phyloP scores from a whole-genome alignment of 2,888 invertebrate genomes.

The Bedellia somnulentella region DNA sequence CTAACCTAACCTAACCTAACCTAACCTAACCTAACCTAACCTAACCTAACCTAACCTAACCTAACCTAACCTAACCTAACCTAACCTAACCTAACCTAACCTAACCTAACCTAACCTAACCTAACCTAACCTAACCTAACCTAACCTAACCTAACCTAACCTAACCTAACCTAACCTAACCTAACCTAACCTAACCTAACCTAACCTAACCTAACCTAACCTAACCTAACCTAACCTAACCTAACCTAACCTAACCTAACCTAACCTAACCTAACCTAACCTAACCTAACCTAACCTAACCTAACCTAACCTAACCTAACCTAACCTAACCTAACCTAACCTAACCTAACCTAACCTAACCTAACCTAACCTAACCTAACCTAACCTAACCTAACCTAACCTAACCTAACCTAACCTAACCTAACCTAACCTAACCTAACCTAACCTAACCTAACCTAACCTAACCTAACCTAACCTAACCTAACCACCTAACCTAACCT shows the following conservation, averaged over 20 bases:
- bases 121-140: conserved; percentile 12
- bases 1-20: conserved; percentile 9
- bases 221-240: conserved; percentile 7
- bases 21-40: conserved; percentile 9
- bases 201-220: conserved; percentile 8
- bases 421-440: conserved; percentile 4
- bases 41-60: conserved; percentile 10
- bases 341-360: conserved; percentile 4
- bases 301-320: conserved; percentile 6
- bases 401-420: conserved; percentile 4
- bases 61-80: conserved; percentile 9
- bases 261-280: conserved; percentile 7
- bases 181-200: conserved; percentile 13
- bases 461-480: conserved; percentile 6
- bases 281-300: conserved; percentile 7
- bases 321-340: conserved; percentile 4
- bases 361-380: conserved; percentile 4
- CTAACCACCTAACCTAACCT: conserved; percentile 5
- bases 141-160: conserved; percentile 13
- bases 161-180: conserved; percentile 13
- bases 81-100: conserved; percentile 11
- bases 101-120: conserved; percentile 10
- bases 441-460: conserved; percentile 6
- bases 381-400: conserved; percentile 4
- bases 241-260: conserved; percentile 7